Conservation (phyloP, 2,113 vertebrate genomes). For the Chaetodon trifascialis region DNA sequence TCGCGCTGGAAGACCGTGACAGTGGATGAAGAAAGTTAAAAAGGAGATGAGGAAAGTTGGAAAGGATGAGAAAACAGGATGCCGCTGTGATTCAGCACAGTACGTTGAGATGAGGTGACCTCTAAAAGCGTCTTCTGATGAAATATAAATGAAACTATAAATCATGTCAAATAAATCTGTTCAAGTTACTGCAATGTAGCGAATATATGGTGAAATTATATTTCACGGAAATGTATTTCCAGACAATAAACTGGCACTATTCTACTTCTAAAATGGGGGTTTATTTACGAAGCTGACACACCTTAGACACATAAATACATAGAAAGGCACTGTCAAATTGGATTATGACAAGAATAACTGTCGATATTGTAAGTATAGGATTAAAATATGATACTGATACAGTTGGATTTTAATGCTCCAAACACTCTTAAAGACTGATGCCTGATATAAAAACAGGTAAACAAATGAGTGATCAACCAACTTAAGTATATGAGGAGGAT, state of each 20-base stretch:
- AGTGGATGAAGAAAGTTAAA: background rate
- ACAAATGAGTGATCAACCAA: constrained; percentile 55
- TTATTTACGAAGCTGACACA: constrained; percentile 24
- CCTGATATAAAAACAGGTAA: constrained; percentile 20
- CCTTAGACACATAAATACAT: background rate
- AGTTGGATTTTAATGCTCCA: constrained; percentile 30
- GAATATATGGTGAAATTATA: background rate
- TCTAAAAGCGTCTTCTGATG: constrained; percentile 39
- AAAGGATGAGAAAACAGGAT: constrained; percentile 5
- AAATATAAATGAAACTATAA: constrained; percentile 53
- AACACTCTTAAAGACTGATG: constrained; percentile 35
- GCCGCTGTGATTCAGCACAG: constrained; percentile 1
- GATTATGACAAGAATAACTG: constrained; percentile 37
- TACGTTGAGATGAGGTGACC: constrained; percentile 19
- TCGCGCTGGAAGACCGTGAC: background rate
- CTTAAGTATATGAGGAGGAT: constrained; percentile 53
- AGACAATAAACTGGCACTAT: constrained; percentile 10
- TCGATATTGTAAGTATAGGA: constrained; percentile 15
- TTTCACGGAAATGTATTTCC: constrained; percentile 2
- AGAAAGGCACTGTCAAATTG: background rate
- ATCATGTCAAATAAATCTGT: constrained; percentile 49
- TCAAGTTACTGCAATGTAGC: constrained; percentile 8
- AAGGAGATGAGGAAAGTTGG: constrained; percentile 13
- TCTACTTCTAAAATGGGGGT: constrained; percentile 4
- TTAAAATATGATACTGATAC: constrained; percentile 22